These are phyloP conservation scores for Miltochrista miniata DNA, from an alignment of 2,888 invertebrate species.

Conservation along the genomic window DNA sequence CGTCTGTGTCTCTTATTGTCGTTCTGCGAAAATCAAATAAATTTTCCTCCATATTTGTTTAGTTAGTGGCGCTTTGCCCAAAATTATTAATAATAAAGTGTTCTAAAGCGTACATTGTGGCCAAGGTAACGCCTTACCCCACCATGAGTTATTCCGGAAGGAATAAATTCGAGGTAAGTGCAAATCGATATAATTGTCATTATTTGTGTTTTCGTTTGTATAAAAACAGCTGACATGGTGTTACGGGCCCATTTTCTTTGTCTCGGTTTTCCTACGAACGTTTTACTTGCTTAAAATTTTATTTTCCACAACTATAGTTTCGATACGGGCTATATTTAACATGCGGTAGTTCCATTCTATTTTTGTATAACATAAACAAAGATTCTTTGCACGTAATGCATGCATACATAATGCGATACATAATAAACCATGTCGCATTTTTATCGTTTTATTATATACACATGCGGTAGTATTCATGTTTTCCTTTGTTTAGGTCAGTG, in stretches of 20 bases:
- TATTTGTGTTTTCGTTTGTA: conserved; percentile 79
- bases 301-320: conserved; percentile 1
- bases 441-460: conserved; percentile 32
- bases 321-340: background rate
- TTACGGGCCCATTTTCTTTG: conserved; percentile 58
- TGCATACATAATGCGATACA: background rate
- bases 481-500: conserved; percentile 56
- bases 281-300: conserved; percentile 3
- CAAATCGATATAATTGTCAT: conserved; percentile 48
- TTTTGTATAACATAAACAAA: conserved; percentile 43
- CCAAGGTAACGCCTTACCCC: conserved; percentile 78
- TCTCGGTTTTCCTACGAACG: conserved; percentile 28
- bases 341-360: conserved; percentile 36
- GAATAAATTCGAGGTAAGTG: conserved; percentile 86
- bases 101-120: conserved; percentile 69
- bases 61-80: conserved; percentile 45
- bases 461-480: conserved; percentile 29
- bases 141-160: conserved; percentile 86
- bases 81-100: conserved; percentile 30
- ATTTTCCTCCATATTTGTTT: conserved; percentile 61
- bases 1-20: conserved; percentile 24
- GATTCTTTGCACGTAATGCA: conserved; percentile 16
- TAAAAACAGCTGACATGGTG: conserved; percentile 85
- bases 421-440: conserved; percentile 30
- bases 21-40: conserved; percentile 53